These are phyloP conservation scores for Anadara kagoshimensis DNA, from an alignment of 1,140 invertebrate genomes.

Conservation along the genomic window DNA sequence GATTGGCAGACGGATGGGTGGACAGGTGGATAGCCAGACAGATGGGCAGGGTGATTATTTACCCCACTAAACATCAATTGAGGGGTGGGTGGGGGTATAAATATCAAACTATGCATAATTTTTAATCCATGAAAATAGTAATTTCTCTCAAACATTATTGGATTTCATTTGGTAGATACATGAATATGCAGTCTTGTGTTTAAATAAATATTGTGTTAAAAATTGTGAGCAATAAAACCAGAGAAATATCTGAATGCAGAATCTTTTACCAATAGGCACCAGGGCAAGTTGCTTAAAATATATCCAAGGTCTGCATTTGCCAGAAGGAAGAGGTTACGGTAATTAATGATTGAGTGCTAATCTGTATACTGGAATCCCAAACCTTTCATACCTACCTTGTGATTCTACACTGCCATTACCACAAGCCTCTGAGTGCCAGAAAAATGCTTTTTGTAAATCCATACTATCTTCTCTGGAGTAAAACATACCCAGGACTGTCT, in stretches of 20 bases:
- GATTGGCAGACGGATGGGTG: too few relatives aligned
- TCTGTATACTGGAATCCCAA: background rate
- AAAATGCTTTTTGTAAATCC: constrained; percentile 71
- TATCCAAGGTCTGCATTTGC: background rate
- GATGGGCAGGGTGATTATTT: too few relatives aligned
- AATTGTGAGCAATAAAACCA: too few relatives aligned
- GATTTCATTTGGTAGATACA: too few relatives aligned
- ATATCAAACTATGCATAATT: too few relatives aligned
- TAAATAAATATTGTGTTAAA: background rate
- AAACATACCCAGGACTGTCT: constrained; percentile 71
- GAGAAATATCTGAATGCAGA: constrained; percentile 8
- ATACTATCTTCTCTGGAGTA: constrained; percentile 65
- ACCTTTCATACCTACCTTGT: constrained; percentile 65
- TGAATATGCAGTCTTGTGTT: too few relatives aligned
- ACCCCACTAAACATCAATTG: too few relatives aligned
- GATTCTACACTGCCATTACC: constrained; percentile 74
- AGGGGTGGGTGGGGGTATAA: too few relatives aligned
- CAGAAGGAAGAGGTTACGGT: background rate
- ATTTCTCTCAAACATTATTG: too few relatives aligned
- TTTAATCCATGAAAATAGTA: too few relatives aligned
- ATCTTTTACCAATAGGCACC: background rate
- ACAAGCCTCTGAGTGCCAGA: constrained; percentile 74
- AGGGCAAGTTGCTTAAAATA: background rate
- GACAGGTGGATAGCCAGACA: too few relatives aligned
- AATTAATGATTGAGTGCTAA: background rate